phyloP scores from a whole-genome alignment of 2,888 invertebrate species.

The Drosophila setosimentum region DNA sequence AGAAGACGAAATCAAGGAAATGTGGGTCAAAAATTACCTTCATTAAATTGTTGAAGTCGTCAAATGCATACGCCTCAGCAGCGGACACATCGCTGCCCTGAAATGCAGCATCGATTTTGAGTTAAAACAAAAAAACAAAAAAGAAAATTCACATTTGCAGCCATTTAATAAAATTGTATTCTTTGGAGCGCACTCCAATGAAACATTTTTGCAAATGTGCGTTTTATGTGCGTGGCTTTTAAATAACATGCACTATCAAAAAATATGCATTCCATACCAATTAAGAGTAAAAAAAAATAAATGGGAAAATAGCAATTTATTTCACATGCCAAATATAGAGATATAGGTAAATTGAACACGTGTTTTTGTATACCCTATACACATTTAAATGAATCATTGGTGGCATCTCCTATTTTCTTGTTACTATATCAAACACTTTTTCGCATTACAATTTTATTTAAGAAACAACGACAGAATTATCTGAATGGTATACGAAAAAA shows the following conservation, averaged over 20 bases:
- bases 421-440: too few relatives aligned
- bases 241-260: slow-evolving; percentile 50
- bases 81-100: slow-evolving; percentile 89
- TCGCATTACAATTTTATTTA: too few relatives aligned
- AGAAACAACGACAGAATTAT: neutral
- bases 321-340: slow-evolving; percentile 48
- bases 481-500: neutral
- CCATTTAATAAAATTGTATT: slow-evolving; percentile 30
- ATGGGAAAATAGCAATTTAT: slow-evolving; percentile 45
- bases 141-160: slow-evolving; percentile 15
- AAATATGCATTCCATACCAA: slow-evolving; percentile 58
- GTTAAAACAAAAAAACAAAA: neutral
- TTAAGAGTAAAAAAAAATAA: slow-evolving; percentile 25
- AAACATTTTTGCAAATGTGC: slow-evolving; percentile 12
- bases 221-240: slow-evolving; percentile 29
- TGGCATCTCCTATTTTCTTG: neutral
- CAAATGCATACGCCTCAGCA: slow-evolving; percentile 87
- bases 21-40: slow-evolving; percentile 85
- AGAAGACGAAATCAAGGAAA: slow-evolving; percentile 19
- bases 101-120: slow-evolving; percentile 26
- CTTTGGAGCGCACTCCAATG: slow-evolving; percentile 7
- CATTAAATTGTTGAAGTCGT: slow-evolving; percentile 88
- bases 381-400: neutral
- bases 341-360: slow-evolving; percentile 49
- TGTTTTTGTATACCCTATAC: slow-evolving; percentile 36